Percentiles rank a stretch among this genome's conserved stretches.
Evolutionary conservation across 2,888 invertebrate genomes (phyloP).

Genomic region (Acanthosepion lycidas): DNA sequence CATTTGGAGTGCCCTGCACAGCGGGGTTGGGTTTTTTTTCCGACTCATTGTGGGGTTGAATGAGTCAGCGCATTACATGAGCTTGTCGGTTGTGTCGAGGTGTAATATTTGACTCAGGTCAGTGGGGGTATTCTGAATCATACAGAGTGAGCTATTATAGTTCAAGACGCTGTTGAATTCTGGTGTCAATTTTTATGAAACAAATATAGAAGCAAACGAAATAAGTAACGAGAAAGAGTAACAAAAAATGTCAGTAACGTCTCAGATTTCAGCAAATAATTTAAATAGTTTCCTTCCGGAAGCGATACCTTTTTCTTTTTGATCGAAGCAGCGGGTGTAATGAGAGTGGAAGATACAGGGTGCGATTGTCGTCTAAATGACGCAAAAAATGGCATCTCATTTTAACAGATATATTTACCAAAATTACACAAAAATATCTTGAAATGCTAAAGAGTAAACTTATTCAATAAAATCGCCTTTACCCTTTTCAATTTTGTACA

Average conservation of each 20-base stretch:
- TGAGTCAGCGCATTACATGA: neutral
- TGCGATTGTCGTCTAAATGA: too few species aligned
- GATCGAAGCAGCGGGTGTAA: neutral
- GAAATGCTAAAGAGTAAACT: too few species aligned
- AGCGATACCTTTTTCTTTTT: neutral
- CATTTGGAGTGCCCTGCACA: neutral
- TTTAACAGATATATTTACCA: too few species aligned
- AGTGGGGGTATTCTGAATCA: slow-evolving; percentile 6
- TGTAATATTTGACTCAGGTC: slow-evolving; percentile 22
- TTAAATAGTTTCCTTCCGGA: neutral
- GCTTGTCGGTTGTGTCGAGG: neutral
- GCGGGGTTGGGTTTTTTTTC: neutral
- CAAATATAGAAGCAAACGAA: neutral
- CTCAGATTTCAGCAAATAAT: neutral
- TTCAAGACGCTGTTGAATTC: neutral
- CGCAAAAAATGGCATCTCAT: too few species aligned
- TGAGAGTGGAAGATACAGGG: neutral
- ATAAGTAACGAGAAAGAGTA: neutral
- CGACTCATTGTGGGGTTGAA: neutral
- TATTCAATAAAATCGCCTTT: too few species aligned
- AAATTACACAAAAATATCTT: too few species aligned
- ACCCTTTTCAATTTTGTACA: too few species aligned
- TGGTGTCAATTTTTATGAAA: neutral
- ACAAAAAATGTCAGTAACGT: neutral
- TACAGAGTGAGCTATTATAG: neutral